Evolutionary conservation across 2,113 vertebrate genomes (phyloP).

Genomic region (Tyrannus savana): DNA sequence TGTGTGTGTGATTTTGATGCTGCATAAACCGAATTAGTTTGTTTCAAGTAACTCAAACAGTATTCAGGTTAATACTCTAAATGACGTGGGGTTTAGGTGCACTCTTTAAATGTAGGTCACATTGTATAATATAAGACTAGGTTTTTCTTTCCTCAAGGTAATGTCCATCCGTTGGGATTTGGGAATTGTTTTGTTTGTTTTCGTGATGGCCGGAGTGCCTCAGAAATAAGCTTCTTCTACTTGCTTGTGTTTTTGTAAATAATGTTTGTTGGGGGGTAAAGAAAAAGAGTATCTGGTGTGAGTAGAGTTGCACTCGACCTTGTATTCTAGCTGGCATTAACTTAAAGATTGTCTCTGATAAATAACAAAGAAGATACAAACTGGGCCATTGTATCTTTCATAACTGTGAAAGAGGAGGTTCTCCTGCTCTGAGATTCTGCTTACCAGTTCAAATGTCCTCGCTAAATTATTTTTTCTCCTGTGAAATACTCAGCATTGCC

Average conservation of each 20-base stretch:
- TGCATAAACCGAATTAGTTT: background rate
- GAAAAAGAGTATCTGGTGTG: background rate
- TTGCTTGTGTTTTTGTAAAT: background rate
- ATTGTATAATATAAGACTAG: background rate
- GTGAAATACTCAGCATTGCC: background rate
- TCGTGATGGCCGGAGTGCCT: background rate
- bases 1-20: background rate
- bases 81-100: background rate
- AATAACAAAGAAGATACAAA: background rate
- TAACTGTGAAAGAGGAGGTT: background rate
- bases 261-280: background rate
- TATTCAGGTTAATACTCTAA: background rate
- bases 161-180: background rate
- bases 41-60: background rate
- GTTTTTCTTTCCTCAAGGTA: background rate
- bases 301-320: background rate
- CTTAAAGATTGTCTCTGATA: background rate
- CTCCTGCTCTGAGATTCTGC: background rate
- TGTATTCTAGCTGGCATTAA: background rate
- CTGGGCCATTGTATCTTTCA: background rate
- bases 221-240: background rate
- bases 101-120: background rate
- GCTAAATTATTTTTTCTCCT: background rate
- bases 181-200: background rate
- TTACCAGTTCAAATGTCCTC: background rate